phyloP scores from a whole-genome alignment of 2,113 vertebrate species.

The Onychorhynchus coronatus region DNA sequence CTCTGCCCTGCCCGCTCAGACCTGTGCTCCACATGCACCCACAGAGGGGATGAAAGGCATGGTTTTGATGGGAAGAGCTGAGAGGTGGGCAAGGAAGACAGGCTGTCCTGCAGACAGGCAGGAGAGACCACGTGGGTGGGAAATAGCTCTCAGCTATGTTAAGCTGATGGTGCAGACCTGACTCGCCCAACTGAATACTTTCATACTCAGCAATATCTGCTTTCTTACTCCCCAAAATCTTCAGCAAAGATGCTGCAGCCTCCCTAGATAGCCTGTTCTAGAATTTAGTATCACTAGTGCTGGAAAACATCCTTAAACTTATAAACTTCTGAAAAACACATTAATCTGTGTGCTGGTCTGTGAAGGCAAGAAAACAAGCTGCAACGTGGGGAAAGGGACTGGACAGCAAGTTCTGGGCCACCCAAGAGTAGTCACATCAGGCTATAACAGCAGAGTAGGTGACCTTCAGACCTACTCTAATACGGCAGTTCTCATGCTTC shows the following conservation, averaged over 20 bases:
- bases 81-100: background rate
- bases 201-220: background rate
- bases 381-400: background rate
- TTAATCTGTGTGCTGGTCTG: background rate
- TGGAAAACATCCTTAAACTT: background rate
- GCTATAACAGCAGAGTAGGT: background rate
- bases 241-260: background rate
- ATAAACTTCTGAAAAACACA: background rate
- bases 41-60: background rate
- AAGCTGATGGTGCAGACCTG: background rate
- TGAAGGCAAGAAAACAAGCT: background rate
- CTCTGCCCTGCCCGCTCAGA: background rate
- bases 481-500: background rate
- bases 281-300: background rate
- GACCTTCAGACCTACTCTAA: background rate
- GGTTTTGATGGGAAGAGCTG: background rate
- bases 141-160: background rate
- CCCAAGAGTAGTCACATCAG: background rate
- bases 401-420: background rate
- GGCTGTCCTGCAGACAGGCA: background rate
- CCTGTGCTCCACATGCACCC: rapidly evolving
- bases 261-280: background rate
- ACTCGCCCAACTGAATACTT: background rate
- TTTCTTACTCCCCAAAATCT: background rate
- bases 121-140: background rate